These are phyloP conservation scores for Zaprionus kolodkinae DNA, from an alignment of 1,140 invertebrate species.

Conservation along the genomic window DNA sequence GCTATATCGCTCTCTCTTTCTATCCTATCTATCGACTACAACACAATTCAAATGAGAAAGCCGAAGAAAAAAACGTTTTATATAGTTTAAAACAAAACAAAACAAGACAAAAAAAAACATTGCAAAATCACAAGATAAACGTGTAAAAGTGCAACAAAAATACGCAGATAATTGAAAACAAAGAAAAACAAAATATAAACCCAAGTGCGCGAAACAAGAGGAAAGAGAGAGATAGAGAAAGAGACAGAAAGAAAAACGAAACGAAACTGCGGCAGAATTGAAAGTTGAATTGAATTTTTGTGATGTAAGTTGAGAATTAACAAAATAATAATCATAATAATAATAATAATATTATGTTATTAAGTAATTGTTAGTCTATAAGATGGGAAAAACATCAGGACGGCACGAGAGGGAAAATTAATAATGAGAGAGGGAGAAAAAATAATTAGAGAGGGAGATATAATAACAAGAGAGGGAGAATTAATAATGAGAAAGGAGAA, in stretches of 20 bases:
- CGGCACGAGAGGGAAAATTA: not conserved
- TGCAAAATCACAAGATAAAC: slow-evolving; percentile 36
- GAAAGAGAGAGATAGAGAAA: slow-evolving; percentile 17
- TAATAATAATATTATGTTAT: slow-evolving; percentile 8
- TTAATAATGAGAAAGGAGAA: too few species aligned
- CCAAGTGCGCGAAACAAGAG: slow-evolving; percentile 37
- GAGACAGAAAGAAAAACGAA: slow-evolving; percentile 33
- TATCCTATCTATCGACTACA: not conserved
- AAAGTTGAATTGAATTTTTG: slow-evolving; percentile 68
- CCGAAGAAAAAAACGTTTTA: slow-evolving; percentile 52
- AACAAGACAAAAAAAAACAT: slow-evolving; percentile 40
- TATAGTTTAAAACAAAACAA: slow-evolving; percentile 50
- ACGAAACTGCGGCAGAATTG: slow-evolving; percentile 57
- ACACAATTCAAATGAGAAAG: slow-evolving; percentile 55
- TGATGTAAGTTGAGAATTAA: slow-evolving; percentile 62
- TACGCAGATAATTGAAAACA: slow-evolving; percentile 3
- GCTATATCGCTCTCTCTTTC: slow-evolving; percentile 8
- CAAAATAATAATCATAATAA: slow-evolving; percentile 13
- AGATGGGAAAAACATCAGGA: not conserved
- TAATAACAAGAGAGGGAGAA: not conserved
- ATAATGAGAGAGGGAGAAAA: too few species aligned
- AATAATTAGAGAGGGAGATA: too few species aligned
- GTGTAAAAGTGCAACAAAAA: slow-evolving; percentile 42
- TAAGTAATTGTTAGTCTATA: slow-evolving; percentile 23
- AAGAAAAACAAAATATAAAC: slow-evolving; percentile 13